Conservation (phyloP, 2,113 vertebrate species). For the Gopherus flavomarginatus region DNA sequence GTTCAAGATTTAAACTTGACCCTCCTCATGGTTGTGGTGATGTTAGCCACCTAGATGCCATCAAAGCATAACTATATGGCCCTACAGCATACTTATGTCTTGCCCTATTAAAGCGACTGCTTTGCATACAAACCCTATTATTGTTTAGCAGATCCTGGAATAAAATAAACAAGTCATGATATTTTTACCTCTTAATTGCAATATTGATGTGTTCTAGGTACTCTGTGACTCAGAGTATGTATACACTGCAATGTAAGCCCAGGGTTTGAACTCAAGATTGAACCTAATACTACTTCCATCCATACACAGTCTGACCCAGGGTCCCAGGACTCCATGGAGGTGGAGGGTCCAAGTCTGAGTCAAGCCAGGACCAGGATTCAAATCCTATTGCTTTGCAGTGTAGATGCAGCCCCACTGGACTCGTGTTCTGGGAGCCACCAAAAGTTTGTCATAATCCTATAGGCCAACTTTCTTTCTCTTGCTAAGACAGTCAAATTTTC, state of each 20-base stretch:
- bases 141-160: neutral
- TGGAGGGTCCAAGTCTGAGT: neutral
- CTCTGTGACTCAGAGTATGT: neutral
- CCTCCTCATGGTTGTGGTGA: neutral
- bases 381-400: neutral
- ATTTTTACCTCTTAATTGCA: neutral
- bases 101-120: neutral
- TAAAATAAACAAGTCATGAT: neutral
- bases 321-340: neutral
- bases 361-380: neutral
- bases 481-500: too few species aligned
- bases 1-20: constrained; percentile 3
- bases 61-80: neutral
- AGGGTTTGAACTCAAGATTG: neutral
- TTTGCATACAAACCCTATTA: neutral
- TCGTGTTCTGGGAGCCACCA: too few species aligned
- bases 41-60: neutral
- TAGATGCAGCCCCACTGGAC: neutral
- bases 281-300: neutral
- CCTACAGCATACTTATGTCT: neutral
- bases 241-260: neutral
- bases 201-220: neutral
- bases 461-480: too few species aligned
- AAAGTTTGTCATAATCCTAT: too few species aligned
- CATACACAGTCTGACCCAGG: neutral